Conservation (phyloP, 2,797 vertebrate genomes). For the Crenuchus spilurus region DNA sequence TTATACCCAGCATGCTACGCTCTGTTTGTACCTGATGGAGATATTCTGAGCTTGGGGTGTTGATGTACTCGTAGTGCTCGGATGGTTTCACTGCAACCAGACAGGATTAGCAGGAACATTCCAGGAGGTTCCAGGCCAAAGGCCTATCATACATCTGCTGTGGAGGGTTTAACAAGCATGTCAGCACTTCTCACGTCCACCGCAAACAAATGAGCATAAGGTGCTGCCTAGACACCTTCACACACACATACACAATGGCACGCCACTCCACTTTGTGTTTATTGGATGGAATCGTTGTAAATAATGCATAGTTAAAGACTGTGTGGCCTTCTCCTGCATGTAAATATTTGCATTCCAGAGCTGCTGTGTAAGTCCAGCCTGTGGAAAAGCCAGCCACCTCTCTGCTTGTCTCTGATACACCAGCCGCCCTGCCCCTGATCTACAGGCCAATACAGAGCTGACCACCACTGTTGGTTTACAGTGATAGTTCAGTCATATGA, state of each 20-base stretch:
- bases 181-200: neutral
- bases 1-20: neutral
- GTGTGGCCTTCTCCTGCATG: constrained; percentile 59
- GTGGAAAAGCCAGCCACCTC: constrained; percentile 62
- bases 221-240: constrained; percentile 51
- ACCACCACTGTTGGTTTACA: neutral
- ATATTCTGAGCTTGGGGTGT: constrained; percentile 5
- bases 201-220: neutral
- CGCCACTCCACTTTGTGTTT: constrained; percentile 59
- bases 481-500: neutral
- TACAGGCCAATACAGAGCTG: constrained; percentile 4
- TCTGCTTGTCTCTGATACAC: constrained; percentile 54
- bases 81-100: constrained; percentile 27
- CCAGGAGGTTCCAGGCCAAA: neutral
- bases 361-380: constrained; percentile 61
- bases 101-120: constrained; percentile 39
- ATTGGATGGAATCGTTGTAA: constrained; percentile 63
- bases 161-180: neutral
- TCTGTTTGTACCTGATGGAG: constrained; percentile 14
- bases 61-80: constrained; percentile 19
- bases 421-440: neutral
- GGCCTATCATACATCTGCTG: neutral
- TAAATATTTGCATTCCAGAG: constrained; percentile 79
- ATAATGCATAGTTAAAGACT: constrained; percentile 68
- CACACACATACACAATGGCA: constrained; percentile 64